phyloP scores from a whole-genome alignment of 2,888 invertebrate genomes.

The Cenopis cana region DNA sequence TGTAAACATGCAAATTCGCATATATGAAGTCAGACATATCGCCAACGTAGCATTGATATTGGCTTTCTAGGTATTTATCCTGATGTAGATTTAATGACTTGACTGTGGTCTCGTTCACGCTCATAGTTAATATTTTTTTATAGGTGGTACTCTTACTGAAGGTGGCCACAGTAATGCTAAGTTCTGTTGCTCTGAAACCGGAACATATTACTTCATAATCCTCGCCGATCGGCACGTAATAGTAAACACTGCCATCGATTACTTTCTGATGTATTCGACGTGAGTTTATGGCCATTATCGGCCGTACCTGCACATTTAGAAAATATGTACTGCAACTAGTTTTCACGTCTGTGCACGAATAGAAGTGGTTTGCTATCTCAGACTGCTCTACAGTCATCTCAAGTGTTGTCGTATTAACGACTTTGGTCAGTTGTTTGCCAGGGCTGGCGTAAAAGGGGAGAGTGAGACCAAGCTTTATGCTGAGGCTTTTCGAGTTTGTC shows the following conservation, averaged over 20 bases:
- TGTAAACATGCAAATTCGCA: neutral
- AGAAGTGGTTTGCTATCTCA: neutral
- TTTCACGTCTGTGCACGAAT: neutral
- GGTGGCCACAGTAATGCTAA: neutral
- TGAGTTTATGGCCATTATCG: neutral
- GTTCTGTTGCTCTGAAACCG: neutral
- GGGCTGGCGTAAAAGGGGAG: neutral
- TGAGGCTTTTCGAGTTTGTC: neutral
- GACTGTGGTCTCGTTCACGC: neutral
- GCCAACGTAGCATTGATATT: neutral
- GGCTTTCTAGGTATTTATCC: neutral
- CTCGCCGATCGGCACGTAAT: neutral
- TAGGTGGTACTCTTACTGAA: no score
- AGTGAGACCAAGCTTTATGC: neutral
- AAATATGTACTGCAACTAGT: neutral
- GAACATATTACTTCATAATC: slow-evolving; percentile 14
- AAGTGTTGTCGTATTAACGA: neutral
- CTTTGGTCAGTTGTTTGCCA: neutral
- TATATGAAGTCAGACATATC: neutral
- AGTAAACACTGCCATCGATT: neutral
- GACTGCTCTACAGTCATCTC: neutral
- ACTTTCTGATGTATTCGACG: neutral
- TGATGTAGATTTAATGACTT: neutral
- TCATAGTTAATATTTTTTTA: neutral
- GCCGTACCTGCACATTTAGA: neutral